Conservation (phyloP, 1,140 invertebrate species). For the Magallana ariakensis region DNA sequence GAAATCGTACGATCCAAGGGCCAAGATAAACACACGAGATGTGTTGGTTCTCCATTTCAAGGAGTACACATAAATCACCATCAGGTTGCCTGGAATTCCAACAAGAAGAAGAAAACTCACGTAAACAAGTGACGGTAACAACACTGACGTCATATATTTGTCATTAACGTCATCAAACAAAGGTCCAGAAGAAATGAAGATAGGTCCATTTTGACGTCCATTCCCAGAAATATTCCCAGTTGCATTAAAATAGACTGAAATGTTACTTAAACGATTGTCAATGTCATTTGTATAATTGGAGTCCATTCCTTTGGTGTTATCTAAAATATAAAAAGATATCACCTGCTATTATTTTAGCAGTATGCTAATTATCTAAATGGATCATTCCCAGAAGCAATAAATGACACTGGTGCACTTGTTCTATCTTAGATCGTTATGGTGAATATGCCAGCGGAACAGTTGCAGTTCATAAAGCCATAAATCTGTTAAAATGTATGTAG, state of each 20-base stretch:
- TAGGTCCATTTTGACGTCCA: not conserved
- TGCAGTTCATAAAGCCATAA: too few relatives aligned
- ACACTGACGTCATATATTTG: not conserved
- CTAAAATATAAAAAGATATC: constrained; percentile 1
- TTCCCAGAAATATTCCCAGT: not conserved
- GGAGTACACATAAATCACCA: constrained; percentile 54
- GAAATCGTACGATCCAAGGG: constrained; percentile 52
- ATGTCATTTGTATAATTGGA: constrained; percentile 11
- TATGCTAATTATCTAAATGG: too few relatives aligned
- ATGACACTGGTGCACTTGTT: too few relatives aligned
- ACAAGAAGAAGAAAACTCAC: constrained; percentile 51
- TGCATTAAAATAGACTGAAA: not conserved
- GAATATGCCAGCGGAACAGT: too few relatives aligned
- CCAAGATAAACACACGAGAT: constrained; percentile 53
- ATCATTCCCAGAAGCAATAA: too few relatives aligned
- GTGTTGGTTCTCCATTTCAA: constrained; percentile 52
- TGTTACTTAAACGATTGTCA: not conserved
- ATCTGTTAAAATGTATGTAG: too few relatives aligned
- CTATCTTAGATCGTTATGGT: too few relatives aligned
- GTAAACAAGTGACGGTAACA: constrained; percentile 50
- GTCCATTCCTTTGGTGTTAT: not conserved
- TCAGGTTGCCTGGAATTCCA: constrained; percentile 51
- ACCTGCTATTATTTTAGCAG: too few relatives aligned
- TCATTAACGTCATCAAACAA: not conserved
- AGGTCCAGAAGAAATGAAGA: constrained; percentile 24